Conservation (phyloP, 2,888 invertebrate genomes). For the Chalcosyrphus nemorum region DNA sequence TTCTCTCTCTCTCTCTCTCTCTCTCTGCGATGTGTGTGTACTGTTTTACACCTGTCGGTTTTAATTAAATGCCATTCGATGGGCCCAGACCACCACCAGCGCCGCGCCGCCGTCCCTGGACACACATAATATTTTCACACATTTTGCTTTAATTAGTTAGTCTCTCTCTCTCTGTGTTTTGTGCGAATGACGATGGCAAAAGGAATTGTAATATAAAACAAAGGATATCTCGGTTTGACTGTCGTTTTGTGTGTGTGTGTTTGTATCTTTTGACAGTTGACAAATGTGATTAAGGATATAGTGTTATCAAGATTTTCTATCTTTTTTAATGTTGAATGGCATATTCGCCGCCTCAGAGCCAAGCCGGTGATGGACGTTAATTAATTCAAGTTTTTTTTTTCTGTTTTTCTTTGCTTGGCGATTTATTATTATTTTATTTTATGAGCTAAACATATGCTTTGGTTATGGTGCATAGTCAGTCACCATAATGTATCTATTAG, state of each 20-base stretch:
- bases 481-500: conserved; percentile 73
- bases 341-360: conserved; percentile 61
- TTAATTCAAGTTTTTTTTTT: conserved; percentile 64
- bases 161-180: neutral
- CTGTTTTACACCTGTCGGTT: conserved; percentile 61
- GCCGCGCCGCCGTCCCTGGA: too few relatives aligned
- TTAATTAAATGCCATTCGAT: conserved; percentile 67
- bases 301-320: conserved; percentile 63
- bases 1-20: neutral
- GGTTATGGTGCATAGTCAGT: conserved; percentile 61
- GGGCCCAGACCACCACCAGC: conserved; percentile 49
- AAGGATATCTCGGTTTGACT: conserved; percentile 9
- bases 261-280: conserved; percentile 61
- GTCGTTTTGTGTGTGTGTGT: conserved; percentile 36
- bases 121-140: conserved; percentile 63
- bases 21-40: neutral
- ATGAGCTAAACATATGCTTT: conserved; percentile 58
- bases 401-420: too few relatives aligned
- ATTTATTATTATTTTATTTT: conserved; percentile 29
- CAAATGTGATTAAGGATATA: conserved; percentile 70
- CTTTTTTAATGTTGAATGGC: conserved; percentile 57
- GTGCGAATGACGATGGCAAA: neutral
- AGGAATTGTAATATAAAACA: conserved; percentile 16
- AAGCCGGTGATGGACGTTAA: conserved; percentile 64
- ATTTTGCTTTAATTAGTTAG: conserved; percentile 60